phyloP scores from a whole-genome alignment of 2,888 invertebrate species.

The Cephus sareptanus region DNA sequence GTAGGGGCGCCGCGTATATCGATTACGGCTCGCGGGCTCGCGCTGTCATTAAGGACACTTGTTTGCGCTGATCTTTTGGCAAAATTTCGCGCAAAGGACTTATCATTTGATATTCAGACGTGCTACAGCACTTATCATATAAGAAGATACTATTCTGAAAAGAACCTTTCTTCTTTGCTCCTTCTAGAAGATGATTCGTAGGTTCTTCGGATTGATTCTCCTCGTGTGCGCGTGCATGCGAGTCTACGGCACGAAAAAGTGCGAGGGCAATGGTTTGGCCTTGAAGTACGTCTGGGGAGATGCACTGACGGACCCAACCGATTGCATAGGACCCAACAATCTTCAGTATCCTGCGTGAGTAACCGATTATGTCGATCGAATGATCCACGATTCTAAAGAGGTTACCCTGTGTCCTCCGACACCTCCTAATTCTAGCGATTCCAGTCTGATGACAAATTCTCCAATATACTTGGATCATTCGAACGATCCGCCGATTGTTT shows the following conservation, averaged over 20 bases:
- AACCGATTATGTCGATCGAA: conserved; percentile 1
- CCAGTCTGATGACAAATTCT: too few species aligned
- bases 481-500: too few species aligned
- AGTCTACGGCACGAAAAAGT: conserved; percentile 58
- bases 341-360: conserved; percentile 85
- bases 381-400: too few species aligned
- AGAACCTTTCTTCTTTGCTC: too few species aligned
- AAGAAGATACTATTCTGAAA: too few species aligned
- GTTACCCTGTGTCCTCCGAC: too few species aligned
- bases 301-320: conserved; percentile 80
- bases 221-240: conserved; percentile 37
- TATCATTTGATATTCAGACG: too few species aligned
- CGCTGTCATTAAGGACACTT: not conserved
- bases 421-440: too few species aligned
- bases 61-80: too few species aligned
- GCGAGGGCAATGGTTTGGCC: conserved; percentile 73
- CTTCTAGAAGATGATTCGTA: conserved; percentile 10
- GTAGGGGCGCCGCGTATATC: not conserved
- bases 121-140: too few species aligned
- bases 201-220: conserved; percentile 47
- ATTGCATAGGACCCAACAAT: conserved; percentile 87
- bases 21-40: not conserved
- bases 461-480: too few species aligned
- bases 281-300: conserved; percentile 91
- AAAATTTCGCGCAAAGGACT: too few species aligned